Percentiles rank a stretch among this genome's conserved stretches.
Conservation (phyloP, 35 echinoderm and acorn worm species). For the Stichopus chloronotus region DNA sequence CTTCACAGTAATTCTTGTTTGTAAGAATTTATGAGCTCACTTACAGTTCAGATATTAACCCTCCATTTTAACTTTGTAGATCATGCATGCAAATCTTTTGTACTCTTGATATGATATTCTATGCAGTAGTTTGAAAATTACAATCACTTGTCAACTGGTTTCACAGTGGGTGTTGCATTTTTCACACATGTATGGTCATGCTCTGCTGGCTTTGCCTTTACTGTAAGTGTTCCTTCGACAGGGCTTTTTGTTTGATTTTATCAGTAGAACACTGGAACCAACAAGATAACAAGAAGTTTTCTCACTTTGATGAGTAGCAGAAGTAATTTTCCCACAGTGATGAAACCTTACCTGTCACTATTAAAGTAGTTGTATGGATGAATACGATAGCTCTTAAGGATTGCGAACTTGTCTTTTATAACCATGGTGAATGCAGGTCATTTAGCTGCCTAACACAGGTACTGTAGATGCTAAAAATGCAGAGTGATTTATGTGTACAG, state of each 20-base stretch:
- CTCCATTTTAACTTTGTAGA: too few species aligned
- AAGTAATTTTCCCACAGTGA: conserved; percentile 27
- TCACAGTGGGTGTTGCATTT: neutral
- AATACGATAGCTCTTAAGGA: too few species aligned
- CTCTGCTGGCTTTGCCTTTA: too few species aligned
- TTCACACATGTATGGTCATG: neutral
- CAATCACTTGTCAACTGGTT: neutral
- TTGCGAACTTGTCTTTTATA: too few species aligned
- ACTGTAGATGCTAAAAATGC: too few species aligned
- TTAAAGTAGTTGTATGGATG: too few species aligned
- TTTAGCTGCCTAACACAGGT: too few species aligned
- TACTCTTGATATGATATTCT: neutral
- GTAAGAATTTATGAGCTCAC: too few species aligned
- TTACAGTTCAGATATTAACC: too few species aligned
- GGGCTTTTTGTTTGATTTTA: conserved; percentile 24
- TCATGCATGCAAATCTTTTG: neutral
- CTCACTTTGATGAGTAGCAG: neutral
- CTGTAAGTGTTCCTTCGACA: neutral
- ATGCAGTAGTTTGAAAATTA: neutral
- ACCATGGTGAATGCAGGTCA: too few species aligned
- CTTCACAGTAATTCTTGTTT: too few species aligned
- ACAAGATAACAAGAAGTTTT: conserved; percentile 12
- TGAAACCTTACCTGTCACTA: neutral
- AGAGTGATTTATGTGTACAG: too few species aligned
- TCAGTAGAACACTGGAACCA: conserved; percentile 1